Evolutionary conservation across 2,888 invertebrate genomes (phyloP), one percentile per base, ranked within the genome.

Genomic region (Augiades crinisus): DNA sequence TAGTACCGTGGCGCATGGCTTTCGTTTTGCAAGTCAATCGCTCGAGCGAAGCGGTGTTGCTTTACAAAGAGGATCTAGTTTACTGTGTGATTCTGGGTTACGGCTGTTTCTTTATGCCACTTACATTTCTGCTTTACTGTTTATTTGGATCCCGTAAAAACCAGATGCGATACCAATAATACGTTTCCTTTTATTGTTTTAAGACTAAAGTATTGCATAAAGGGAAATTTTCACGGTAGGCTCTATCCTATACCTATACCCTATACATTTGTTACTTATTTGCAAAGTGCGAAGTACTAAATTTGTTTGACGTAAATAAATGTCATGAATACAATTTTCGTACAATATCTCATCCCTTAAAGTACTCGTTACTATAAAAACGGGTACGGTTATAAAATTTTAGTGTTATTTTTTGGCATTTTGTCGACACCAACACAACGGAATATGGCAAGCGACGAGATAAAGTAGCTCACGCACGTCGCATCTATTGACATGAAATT

Each of bases 401-500:
- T 56, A 57, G 51, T 53, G 51, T 59, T 57, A 58, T 37, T 55
- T 52, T 37, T 47, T 44, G 50, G 54, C 54, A 54, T 53, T 55
- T 55, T 54, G 57, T 27, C 34, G 31, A 51, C 49, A 30, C 30
- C 12, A 12, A 34, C 34, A 47, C 45, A 47, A 38, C 53, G 40
- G 33, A 54, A 52, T 47, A 49, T 52, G 46, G 52, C 47, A 51
- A 44, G 47, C 49, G 53, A 53, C 47, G 40, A 54, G 50, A 63
- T 70, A 64, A 65, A 61, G 65, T 55, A 64, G 58, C 64, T 56
- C 62, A 62, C 67, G 66, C 67, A 65, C 67, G 72, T 70, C 74
- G 75, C 75, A 72, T 72, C 72, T 71, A 72, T 75, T 72, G 75
- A 67, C 75, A 75, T 80, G 76, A 78, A 81, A 73, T 76, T 70